A percentile compares a stretch with the other conserved stretches of the same genome.
Conservation (phyloP, 1,140 invertebrate species). For the Drosophila athabasca region DNA sequence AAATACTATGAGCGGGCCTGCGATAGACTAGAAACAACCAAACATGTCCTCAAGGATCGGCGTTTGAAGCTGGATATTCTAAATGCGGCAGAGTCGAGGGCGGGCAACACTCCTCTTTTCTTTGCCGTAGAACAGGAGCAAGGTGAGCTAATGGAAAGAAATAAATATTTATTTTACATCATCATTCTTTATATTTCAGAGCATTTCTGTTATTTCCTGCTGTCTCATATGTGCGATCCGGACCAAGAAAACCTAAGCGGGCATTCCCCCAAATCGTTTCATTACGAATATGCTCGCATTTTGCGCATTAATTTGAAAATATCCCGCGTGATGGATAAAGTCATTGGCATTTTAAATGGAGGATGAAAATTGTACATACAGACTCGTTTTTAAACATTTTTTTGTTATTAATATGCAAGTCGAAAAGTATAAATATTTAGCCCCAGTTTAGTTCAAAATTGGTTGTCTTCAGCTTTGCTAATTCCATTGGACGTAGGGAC, state of each 20-base stretch:
- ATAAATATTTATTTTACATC: not conserved
- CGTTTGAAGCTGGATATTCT: constrained; percentile 57
- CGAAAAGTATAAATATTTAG: constrained; percentile 11
- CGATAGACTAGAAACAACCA: constrained; percentile 45
- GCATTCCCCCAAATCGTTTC: constrained; percentile 68
- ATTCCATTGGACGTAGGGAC: constrained; percentile 48
- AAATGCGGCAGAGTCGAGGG: constrained; percentile 54
- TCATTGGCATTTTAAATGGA: constrained; percentile 53
- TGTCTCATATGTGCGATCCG: constrained; percentile 73
- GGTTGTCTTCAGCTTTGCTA: constrained; percentile 28
- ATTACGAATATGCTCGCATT: constrained; percentile 68
- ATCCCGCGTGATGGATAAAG: constrained; percentile 70
- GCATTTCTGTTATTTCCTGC: constrained; percentile 74
- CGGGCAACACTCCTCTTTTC: constrained; percentile 68
- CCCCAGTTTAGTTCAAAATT: constrained; percentile 46
- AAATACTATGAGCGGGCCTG: constrained; percentile 70
- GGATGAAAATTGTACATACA: constrained; percentile 15
- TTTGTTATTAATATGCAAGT: not conserved
- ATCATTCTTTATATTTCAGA: constrained; percentile 37
- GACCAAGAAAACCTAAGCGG: constrained; percentile 68
- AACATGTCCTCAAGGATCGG: constrained; percentile 29
- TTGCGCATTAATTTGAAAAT: constrained; percentile 70
- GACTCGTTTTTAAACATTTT: constrained; percentile 14
- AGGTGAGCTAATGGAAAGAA: constrained; percentile 22
- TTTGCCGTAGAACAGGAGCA: constrained; percentile 68